Conservation (phyloP, 2,888 invertebrate species). For the Cenopis cana region DNA sequence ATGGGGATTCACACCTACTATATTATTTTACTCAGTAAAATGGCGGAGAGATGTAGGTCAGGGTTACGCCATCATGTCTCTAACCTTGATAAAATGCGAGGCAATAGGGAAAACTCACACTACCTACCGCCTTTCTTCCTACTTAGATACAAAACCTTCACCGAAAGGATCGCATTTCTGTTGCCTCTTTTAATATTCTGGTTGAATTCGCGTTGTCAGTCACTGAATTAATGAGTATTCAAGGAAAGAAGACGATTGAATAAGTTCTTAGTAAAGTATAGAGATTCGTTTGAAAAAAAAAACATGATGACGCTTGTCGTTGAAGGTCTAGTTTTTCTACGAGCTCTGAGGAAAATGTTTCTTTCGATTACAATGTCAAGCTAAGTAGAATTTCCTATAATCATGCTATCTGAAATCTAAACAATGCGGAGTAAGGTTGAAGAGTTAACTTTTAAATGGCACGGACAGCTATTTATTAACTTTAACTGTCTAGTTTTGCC, state of each 20-base stretch:
- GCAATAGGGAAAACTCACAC: constrained; percentile 13
- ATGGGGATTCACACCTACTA: too few relatives aligned
- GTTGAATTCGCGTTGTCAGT: not conserved
- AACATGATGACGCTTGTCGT: constrained; percentile 22
- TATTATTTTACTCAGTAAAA: constrained; percentile 3
- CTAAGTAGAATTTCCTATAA: constrained; percentile 12
- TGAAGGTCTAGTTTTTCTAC: constrained; percentile 37
- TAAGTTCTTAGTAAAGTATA: constrained; percentile 18
- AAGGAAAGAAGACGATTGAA: constrained; percentile 20
- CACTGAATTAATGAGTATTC: constrained; percentile 21
- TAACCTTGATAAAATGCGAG: constrained; percentile 38
- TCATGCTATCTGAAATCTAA: constrained; percentile 14
- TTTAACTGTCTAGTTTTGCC: constrained; percentile 16
- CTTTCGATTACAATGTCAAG: constrained; percentile 14
- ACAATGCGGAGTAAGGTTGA: constrained; percentile 5
- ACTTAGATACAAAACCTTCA: not conserved
- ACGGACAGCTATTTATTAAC: constrained; percentile 19
- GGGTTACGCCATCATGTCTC: constrained; percentile 32
- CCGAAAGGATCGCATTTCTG: constrained; percentile 1
- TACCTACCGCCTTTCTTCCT: not conserved
- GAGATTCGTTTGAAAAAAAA: constrained; percentile 29
- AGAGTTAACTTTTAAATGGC: constrained; percentile 16
- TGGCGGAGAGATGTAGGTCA: constrained; percentile 30
- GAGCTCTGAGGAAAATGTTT: constrained; percentile 23
- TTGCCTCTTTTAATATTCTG: constrained; percentile 17